phyloP scores from a whole-genome alignment of 2,888 invertebrate genomes.

The Tortrix viridana region DNA sequence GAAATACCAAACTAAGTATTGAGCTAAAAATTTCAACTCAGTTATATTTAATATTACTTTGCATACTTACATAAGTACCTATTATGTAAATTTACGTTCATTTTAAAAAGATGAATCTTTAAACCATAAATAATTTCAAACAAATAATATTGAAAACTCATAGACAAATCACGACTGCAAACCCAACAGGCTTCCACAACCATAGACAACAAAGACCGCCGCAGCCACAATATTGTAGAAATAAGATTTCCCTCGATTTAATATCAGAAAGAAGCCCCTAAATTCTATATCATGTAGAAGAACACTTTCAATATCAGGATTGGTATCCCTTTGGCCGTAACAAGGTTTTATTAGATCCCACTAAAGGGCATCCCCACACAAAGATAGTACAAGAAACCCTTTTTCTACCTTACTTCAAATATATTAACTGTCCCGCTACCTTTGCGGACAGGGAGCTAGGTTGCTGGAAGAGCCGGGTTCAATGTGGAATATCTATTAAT shows the following conservation, averaged over 20 bases:
- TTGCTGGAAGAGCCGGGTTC: constrained; percentile 48
- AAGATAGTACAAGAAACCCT: constrained; percentile 82
- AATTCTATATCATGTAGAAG: constrained; percentile 84
- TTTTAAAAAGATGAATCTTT: too few relatives aligned
- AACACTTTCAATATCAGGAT: constrained; percentile 84
- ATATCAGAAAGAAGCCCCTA: constrained; percentile 81
- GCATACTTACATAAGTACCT: too few relatives aligned
- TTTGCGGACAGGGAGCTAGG: constrained; percentile 49
- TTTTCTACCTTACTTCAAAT: constrained; percentile 84
- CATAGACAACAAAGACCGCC: constrained; percentile 43
- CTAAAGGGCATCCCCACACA: constrained; percentile 83
- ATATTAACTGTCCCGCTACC: constrained; percentile 83
- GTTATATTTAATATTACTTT: too few relatives aligned
- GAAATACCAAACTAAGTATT: too few relatives aligned
- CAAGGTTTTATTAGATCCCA: constrained; percentile 85
- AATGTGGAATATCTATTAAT: not conserved
- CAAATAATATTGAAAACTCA: too few relatives aligned
- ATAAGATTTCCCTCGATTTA: constrained; percentile 78
- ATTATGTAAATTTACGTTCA: too few relatives aligned
- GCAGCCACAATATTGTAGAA: constrained; percentile 60
- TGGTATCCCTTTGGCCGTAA: constrained; percentile 84
- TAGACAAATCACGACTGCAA: constrained; percentile 9
- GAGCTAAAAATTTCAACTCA: too few relatives aligned
- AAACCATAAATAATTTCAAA: too few relatives aligned
- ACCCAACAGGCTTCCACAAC: constrained; percentile 40